These are phyloP conservation scores for Dolichallabes microphthalmus DNA, from an alignment of 2,113 vertebrate species.

Conservation along the genomic window DNA sequence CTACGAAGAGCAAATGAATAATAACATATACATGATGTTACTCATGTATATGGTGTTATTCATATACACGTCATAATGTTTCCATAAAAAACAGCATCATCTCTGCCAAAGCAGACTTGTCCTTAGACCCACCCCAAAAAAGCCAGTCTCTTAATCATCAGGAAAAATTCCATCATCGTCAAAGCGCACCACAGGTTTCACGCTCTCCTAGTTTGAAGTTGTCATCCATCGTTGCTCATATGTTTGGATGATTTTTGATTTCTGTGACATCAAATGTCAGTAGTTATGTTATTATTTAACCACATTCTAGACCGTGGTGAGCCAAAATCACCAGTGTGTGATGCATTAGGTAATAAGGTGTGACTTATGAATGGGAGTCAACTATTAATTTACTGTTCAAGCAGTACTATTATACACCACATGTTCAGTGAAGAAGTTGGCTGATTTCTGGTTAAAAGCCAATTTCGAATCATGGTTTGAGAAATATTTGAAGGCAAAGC, in stretches of 20 bases:
- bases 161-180: constrained; percentile 21
- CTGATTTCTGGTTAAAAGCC: not conserved
- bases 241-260: not conserved
- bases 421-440: not conserved
- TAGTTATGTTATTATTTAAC: not conserved
- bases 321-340: constrained; percentile 2
- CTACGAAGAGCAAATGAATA: too few species aligned
- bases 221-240: not conserved
- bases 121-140: not conserved
- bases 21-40: too few species aligned
- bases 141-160: constrained; percentile 4
- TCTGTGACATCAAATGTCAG: constrained; percentile 2
- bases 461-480: not conserved
- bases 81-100: not conserved
- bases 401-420: not conserved
- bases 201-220: not conserved
- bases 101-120: not conserved
- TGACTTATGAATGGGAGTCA: not conserved
- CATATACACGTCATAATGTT: not conserved
- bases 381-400: not conserved
- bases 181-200: constrained; percentile 16
- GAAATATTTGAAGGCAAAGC: not conserved
- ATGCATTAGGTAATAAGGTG: not conserved
- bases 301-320: not conserved
- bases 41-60: too few species aligned